Evolutionary conservation across 1,140 invertebrate genomes (phyloP).

Genomic region (Apis dorsata): DNA sequence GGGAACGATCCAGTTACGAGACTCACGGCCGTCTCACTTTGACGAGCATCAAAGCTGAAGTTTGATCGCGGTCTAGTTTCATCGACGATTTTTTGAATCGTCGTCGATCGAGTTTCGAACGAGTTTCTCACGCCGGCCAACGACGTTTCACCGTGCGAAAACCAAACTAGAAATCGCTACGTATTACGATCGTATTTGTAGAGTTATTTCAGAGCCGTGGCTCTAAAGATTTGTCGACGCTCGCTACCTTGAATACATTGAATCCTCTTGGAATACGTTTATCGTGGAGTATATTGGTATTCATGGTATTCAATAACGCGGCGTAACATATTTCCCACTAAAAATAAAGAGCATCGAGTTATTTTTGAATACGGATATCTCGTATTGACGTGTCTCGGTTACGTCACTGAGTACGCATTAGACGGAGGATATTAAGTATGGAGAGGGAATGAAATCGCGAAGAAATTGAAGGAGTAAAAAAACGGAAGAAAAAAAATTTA

Average conservation of each 20-base stretch:
- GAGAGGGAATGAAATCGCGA: background rate
- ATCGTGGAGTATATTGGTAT: background rate
- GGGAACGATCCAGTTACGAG: background rate
- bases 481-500: background rate
- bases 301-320: constrained; percentile 12
- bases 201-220: background rate
- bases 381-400: constrained; percentile 36
- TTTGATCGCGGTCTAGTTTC: constrained; percentile 28
- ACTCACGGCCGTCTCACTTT: no score
- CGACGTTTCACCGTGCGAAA: background rate
- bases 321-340: constrained; percentile 30
- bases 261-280: background rate
- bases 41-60: background rate
- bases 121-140: constrained; percentile 34
- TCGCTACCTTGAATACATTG: constrained; percentile 13
- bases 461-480: background rate
- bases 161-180: constrained; percentile 24
- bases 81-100: constrained; percentile 30
- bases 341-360: constrained; percentile 68
- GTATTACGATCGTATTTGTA: constrained; percentile 29
- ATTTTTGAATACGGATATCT: constrained; percentile 63
- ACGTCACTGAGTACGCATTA: constrained; percentile 38
- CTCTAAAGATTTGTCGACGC: background rate
- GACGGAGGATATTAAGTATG: constrained; percentile 2
- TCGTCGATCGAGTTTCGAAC: constrained; percentile 15